Evolutionary conservation across 2,888 invertebrate species (phyloP).

Genomic region (Drosophila setosimentum): DNA sequence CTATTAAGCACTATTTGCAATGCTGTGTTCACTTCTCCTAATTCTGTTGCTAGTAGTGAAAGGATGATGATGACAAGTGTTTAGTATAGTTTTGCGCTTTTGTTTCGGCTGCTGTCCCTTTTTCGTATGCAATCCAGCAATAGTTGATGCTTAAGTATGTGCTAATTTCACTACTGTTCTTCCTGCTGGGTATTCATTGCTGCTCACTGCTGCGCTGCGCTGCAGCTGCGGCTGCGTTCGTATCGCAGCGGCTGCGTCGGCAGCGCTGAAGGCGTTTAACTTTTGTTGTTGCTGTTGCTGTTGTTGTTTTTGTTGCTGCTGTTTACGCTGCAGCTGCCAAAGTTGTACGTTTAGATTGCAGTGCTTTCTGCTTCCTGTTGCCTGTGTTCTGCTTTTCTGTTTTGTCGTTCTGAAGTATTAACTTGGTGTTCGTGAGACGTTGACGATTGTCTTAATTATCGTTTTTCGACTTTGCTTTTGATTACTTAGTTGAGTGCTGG

Average conservation of each 20-base stretch:
- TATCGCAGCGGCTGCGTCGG: constrained; percentile 30
- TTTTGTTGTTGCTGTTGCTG: constrained; percentile 6
- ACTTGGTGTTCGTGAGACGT: neutral
- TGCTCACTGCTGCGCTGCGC: constrained; percentile 33
- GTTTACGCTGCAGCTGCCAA: constrained; percentile 2
- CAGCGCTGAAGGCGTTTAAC: constrained; percentile 7
- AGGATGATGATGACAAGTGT: neutral
- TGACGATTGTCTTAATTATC: constrained; percentile 11
- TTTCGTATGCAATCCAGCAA: neutral
- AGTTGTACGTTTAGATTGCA: neutral
- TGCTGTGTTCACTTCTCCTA: neutral
- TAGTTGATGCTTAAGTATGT: neutral
- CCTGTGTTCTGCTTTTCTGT: neutral
- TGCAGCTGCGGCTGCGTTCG: constrained; percentile 14
- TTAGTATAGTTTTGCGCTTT: neutral
- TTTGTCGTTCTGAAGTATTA: neutral
- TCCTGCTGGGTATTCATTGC: constrained; percentile 46
- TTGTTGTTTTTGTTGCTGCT: neutral
- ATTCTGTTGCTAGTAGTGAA: neutral
- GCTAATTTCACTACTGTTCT: constrained; percentile 15
- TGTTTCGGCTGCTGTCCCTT: neutral
- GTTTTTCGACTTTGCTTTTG: neutral
- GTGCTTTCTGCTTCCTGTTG: constrained; percentile 18
- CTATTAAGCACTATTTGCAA: neutral
- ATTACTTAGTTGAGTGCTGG: neutral